These are phyloP conservation scores for Hylomyscus alleni DNA, from an alignment of 2,797 vertebrate species.

Conservation along the genomic window DNA sequence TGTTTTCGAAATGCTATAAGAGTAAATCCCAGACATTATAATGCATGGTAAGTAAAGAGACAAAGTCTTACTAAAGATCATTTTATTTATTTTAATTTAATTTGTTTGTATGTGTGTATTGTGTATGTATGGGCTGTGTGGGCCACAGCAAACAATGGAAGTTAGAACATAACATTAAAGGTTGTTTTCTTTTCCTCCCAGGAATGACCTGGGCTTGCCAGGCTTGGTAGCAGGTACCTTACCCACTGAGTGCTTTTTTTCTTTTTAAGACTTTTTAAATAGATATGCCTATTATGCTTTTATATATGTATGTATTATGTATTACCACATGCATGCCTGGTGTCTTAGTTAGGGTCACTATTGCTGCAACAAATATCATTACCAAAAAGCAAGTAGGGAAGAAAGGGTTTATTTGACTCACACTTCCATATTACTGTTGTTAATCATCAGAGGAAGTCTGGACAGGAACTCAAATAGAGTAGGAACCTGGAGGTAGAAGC, in stretches of 20 bases:
- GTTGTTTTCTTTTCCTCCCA: not conserved
- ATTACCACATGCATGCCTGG: not conserved
- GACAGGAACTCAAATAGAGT: not conserved
- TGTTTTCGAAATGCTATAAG: conserved; percentile 98
- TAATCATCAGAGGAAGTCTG: not conserved
- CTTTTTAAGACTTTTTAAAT: not conserved
- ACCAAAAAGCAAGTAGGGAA: not conserved
- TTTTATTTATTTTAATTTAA: not conserved
- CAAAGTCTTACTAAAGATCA: conserved; percentile 12
- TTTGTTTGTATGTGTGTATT: not conserved
- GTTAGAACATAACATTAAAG: not conserved
- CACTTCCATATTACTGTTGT: not conserved
- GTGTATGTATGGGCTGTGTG: not conserved
- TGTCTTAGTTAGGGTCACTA: not conserved
- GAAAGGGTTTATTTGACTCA: not conserved
- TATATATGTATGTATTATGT: not conserved
- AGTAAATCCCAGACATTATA: conserved; percentile 98
- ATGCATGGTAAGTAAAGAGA: conserved; percentile 93
- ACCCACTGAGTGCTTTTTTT: not conserved
- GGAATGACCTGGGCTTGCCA: not conserved
- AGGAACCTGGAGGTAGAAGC: not conserved
- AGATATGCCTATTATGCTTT: not conserved
- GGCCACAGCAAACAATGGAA: not conserved
- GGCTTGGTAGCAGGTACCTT: not conserved
- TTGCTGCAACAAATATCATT: not conserved